Percentiles rank a stretch among this genome's conserved stretches.
Evolutionary conservation across 2,888 invertebrate genomes (phyloP).

Genomic region (Hoplodrina ambigua): DNA sequence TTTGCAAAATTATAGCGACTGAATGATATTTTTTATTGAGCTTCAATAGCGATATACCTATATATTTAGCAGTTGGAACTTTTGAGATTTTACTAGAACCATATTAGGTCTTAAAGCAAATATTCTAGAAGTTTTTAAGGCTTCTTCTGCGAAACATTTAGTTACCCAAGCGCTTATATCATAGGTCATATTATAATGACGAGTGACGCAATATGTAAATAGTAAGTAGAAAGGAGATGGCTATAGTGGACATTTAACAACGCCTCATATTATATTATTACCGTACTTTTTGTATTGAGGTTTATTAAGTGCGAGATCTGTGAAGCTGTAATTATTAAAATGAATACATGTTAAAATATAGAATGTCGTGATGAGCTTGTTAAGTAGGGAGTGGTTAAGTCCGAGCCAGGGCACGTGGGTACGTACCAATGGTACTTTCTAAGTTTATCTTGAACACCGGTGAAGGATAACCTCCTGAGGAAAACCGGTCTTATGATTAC

Average conservation of each 20-base stretch:
- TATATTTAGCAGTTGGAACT: neutral
- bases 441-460: too few relatives aligned
- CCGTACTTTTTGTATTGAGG: conserved; percentile 5
- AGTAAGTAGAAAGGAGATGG: conserved; percentile 20
- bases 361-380: neutral
- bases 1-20: too few relatives aligned
- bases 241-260: conserved; percentile 5
- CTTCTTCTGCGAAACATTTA: conserved; percentile 10
- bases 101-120: neutral
- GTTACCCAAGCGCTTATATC: conserved; percentile 32
- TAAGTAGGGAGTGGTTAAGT: too few relatives aligned
- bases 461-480: too few relatives aligned
- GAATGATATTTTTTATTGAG: too few relatives aligned
- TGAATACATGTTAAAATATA: neutral
- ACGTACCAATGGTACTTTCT: too few relatives aligned
- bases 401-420: too few relatives aligned
- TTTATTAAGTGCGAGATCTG: conserved; percentile 16
- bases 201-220: conserved; percentile 27
- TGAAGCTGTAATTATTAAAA: conserved; percentile 3
- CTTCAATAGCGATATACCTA: too few relatives aligned
- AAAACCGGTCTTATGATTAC: too few relatives aligned
- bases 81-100: neutral
- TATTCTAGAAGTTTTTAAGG: conserved; percentile 20
- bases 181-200: conserved; percentile 32
- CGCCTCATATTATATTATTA: conserved; percentile 1